Evolutionary conservation across 2,888 invertebrate genomes (phyloP), one percentile per base, ranked within the genome.

Genomic region (Diarsia mendica): DNA sequence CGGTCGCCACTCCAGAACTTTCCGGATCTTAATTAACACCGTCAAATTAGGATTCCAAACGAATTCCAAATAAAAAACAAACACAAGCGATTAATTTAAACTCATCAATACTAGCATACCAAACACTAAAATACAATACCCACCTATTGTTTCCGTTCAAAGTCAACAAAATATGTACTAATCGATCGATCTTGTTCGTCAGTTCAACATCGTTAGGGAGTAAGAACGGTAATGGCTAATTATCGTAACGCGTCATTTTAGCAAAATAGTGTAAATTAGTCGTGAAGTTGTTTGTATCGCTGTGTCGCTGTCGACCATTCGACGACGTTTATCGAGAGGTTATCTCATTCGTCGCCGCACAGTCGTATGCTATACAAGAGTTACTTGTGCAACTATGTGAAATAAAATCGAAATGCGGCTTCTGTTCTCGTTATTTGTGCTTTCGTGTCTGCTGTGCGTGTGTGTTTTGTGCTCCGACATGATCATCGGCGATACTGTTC

Each of bases 401-500:
- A 88, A 90, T 93, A 90, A 87, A 86, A 88, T 85, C 84, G 93
- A 91, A 87, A 96, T 96, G 96, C 95, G 94, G 88, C 84, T 91
- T 78, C 85, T 92, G 73, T 87, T 90, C 79, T 87, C 92, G 81
- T 83, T 94, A 89, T 88, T 92, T 82, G 82, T 92, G 74, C 69
- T 90, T 74, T 86, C 88, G 81, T 91, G 90, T 87, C 85, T 91
- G 85, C 86, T 90, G 88, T 91, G 90, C 85, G 89, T 91, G 89
- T 92, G 91, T 90, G 89, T 79, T 53, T 53, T 88, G 80, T 87
- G 90, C 77, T 92, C 87, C 90, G 96, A 96, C 83, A 96, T 96
- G 96, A 94, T 96, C 77, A 88, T 94, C 33, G 96, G 96, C 65
- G 96, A 96, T 82, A 95, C 94, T 3, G 95, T 96, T 82, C 96